These are phyloP conservation scores for Atlantisia rogersi DNA, from an alignment of 2,113 vertebrate species.

Conservation along the genomic window DNA sequence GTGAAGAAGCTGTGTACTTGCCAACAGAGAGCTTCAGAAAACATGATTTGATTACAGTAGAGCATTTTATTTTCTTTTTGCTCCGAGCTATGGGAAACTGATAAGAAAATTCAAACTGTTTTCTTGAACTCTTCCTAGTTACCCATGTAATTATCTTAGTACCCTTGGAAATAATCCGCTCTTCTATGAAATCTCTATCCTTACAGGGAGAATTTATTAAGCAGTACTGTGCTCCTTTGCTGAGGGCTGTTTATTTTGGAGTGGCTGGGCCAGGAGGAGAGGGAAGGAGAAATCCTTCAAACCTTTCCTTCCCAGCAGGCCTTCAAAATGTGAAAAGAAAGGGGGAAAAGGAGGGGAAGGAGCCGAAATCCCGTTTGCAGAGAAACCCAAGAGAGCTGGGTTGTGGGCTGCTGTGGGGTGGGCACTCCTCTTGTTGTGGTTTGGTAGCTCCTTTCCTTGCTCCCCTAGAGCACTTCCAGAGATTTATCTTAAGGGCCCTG, in stretches of 20 bases:
- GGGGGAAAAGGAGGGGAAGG: not conserved
- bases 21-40: conserved; percentile 46
- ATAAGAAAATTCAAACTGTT: conserved; percentile 67
- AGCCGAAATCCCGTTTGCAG: not conserved
- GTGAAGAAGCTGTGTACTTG: not conserved
- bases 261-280: conserved; percentile 6
- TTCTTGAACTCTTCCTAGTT: conserved; percentile 55
- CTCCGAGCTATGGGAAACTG: conserved; percentile 53
- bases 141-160: conserved; percentile 63
- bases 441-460: not conserved
- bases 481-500: not conserved
- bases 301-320: not conserved
- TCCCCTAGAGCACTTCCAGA: not conserved
- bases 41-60: conserved; percentile 45
- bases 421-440: accelerated
- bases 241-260: conserved; percentile 57
- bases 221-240: not conserved
- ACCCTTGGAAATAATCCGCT: conserved; percentile 52
- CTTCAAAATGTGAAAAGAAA: not conserved
- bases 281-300: conserved; percentile 20
- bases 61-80: conserved; percentile 59
- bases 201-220: conserved; percentile 33
- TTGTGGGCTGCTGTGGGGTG: not conserved
- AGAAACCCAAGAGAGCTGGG: not conserved
- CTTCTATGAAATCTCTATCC: not conserved